Evolutionary conservation across 2,113 vertebrate species (phyloP).

Genomic region (Hippocampus barbouri): DNA sequence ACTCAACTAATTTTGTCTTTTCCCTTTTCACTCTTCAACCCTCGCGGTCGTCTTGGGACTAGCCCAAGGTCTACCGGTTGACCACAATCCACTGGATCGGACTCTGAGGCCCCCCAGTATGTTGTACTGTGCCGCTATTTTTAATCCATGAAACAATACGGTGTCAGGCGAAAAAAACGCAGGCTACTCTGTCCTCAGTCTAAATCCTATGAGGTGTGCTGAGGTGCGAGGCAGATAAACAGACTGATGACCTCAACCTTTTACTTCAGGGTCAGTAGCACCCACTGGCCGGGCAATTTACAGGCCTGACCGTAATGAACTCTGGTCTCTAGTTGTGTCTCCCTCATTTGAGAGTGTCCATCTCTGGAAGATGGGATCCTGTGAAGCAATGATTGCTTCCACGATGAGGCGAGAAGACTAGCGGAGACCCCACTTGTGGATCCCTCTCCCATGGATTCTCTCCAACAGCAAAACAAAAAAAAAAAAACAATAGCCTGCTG

Average conservation of each 20-base stretch:
- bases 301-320: constrained; percentile 65
- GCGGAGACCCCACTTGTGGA: constrained; percentile 68
- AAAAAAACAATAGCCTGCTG: constrained; percentile 95
- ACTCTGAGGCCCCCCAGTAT: no score
- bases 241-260: constrained; percentile 59
- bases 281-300: constrained; percentile 38
- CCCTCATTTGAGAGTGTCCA: constrained; percentile 80
- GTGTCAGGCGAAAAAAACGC: no score
- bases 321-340: constrained; percentile 68
- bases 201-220: constrained; percentile 55
- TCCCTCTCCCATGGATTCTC: constrained; percentile 76
- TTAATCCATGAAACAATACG: no score
- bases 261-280: constrained; percentile 71
- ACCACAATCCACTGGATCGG: no score
- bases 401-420: constrained; percentile 80
- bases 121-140: no score
- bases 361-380: constrained; percentile 87
- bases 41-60: no score
- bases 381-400: constrained; percentile 87
- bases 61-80: no score
- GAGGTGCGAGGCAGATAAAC: constrained; percentile 54
- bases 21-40: no score
- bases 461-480: constrained; percentile 75
- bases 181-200: constrained; percentile 9
- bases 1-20: no score